A percentile compares a stretch with the other conserved stretches of the same genome.
Conservation (phyloP, 2,113 vertebrate genomes). For the Sinocyclocheilus rhinocerous region DNA sequence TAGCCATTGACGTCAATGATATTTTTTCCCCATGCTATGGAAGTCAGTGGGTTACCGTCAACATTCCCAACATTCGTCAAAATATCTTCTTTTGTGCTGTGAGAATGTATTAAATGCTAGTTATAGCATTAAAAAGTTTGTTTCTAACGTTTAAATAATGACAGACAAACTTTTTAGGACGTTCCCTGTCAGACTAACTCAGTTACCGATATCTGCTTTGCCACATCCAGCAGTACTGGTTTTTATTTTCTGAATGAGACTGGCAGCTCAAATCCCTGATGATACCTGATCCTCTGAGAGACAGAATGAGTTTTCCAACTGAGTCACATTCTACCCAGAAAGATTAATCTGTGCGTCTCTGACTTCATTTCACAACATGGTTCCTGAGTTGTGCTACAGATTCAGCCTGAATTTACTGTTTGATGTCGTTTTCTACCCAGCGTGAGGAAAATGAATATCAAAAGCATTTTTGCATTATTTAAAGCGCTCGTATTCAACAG, state of each 20-base stretch:
- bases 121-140: not conserved
- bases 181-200: not conserved
- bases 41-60: too few relatives aligned
- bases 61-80: too few relatives aligned
- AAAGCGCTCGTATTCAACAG: not conserved
- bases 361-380: not conserved
- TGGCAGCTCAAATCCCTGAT: not conserved
- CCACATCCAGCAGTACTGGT: not conserved
- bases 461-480: conserved; percentile 15
- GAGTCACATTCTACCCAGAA: not conserved
- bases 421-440: not conserved
- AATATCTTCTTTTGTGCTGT: too few relatives aligned
- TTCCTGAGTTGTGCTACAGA: conserved; percentile 1
- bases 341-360: not conserved
- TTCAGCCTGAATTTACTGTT: conserved; percentile 5
- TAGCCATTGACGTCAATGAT: too few relatives aligned
- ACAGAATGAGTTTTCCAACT: not conserved
- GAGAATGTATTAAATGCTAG: not conserved
- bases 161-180: not conserved
- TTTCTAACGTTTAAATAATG: not conserved
- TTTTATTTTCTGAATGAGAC: not conserved
- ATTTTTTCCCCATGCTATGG: too few relatives aligned
- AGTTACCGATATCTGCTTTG: not conserved
- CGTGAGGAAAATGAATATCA: not conserved
- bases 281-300: not conserved